Evolutionary conservation across 2,888 invertebrate species (phyloP).

Genomic region (Osmoderma eremita): DNA sequence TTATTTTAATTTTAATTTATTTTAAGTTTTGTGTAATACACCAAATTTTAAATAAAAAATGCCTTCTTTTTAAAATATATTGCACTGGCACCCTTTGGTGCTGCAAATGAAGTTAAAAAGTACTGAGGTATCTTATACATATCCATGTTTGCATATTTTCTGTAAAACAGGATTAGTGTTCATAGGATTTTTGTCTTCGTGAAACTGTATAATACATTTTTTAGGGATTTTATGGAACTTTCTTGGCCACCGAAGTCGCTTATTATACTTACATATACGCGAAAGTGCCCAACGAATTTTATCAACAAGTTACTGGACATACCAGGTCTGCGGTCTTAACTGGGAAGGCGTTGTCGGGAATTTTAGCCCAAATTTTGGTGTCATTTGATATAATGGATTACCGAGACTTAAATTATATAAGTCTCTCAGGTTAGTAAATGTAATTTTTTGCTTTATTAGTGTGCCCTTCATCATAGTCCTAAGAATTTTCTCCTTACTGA

Average conservation of each 20-base stretch:
- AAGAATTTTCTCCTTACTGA: too few species aligned
- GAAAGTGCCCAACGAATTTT: constrained; percentile 81
- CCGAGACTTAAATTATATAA: constrained; percentile 82
- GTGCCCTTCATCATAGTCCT: too few species aligned
- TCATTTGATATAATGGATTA: constrained; percentile 75
- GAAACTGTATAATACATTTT: constrained; percentile 53
- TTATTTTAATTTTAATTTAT: too few species aligned
- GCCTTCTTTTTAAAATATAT: too few species aligned
- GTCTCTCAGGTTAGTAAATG: constrained; percentile 71
- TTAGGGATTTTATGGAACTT: constrained; percentile 84
- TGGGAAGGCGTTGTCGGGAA: constrained; percentile 81
- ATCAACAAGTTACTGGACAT: constrained; percentile 85
- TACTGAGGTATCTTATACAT: too few species aligned
- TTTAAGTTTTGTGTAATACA: too few species aligned
- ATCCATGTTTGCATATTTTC: too few species aligned
- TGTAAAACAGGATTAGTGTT: too few species aligned
- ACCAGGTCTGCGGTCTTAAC: constrained; percentile 83
- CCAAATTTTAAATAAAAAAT: too few species aligned
- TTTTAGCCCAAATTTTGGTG: constrained; percentile 78
- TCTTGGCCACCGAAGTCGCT: constrained; percentile 90
- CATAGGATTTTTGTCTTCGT: too few species aligned
- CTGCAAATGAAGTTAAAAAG: too few species aligned
- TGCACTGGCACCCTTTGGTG: too few species aligned
- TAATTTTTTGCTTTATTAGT: not conserved
- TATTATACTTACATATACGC: constrained; percentile 95